These are phyloP conservation scores for Therioaphis trifolii DNA, from an alignment of 2,888 invertebrate genomes.

Conservation along the genomic window DNA sequence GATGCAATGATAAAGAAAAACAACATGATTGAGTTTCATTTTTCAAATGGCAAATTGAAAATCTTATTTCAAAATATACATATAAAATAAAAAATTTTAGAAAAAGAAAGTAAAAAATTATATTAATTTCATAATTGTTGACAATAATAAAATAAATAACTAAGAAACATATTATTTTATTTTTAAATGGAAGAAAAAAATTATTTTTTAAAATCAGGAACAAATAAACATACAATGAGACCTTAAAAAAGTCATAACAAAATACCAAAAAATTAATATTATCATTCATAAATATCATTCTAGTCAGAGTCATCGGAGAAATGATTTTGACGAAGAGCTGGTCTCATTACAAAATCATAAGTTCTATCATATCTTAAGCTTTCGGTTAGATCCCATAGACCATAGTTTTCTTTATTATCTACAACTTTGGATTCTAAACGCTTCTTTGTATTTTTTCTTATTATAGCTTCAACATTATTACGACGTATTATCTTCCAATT, in stretches of 20 bases:
- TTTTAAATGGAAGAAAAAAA: slow-evolving; percentile 45
- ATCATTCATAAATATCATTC: slow-evolving; percentile 38
- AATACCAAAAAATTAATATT: slow-evolving; percentile 15
- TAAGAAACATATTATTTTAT: slow-evolving; percentile 33
- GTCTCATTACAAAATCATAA: slow-evolving; percentile 9
- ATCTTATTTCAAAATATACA: slow-evolving; percentile 20
- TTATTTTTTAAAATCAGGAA: slow-evolving; percentile 51
- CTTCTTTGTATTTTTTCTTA: slow-evolving; percentile 11
- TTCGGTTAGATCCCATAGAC: not conserved
- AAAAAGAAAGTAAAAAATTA: slow-evolving; percentile 58
- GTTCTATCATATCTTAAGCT: not conserved
- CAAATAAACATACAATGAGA: slow-evolving; percentile 55
- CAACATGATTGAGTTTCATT: slow-evolving; percentile 11
- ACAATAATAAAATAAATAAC: slow-evolving; percentile 53
- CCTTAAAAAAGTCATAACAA: slow-evolving; percentile 30
- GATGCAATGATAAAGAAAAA: not conserved
- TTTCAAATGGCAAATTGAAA: too few species aligned
- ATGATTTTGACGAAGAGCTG: not conserved
- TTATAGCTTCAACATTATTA: not conserved
- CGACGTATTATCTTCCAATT: slow-evolving; percentile 4
- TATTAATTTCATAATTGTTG: slow-evolving; percentile 52
- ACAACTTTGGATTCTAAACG: not conserved
- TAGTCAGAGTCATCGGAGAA: slow-evolving; percentile 35
- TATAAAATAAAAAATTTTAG: slow-evolving; percentile 43
- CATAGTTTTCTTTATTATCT: slow-evolving; percentile 46